Evolutionary conservation across 2,797 vertebrate genomes (phyloP).

Genomic region (Morelia viridis): DNA sequence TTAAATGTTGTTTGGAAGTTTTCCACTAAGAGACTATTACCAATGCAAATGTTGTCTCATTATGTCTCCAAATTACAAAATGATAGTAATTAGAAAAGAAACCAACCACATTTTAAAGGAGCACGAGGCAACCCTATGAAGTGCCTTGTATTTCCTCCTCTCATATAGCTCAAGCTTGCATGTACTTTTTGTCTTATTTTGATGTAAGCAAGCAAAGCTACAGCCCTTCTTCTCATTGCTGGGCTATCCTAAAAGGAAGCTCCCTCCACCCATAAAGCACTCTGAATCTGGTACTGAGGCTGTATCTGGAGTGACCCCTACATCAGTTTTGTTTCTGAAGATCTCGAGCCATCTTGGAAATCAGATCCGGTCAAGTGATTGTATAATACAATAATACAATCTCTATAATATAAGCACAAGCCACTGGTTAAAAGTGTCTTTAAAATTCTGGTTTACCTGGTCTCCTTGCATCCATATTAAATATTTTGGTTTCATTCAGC

Average conservation of each 20-base stretch:
- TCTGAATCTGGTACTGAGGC: background rate
- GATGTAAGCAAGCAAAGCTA: background rate
- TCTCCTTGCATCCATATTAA: too few relatives aligned
- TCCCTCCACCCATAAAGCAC: background rate
- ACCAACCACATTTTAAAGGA: background rate
- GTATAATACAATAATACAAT: too few relatives aligned
- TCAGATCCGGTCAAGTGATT: background rate
- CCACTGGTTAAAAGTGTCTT: background rate
- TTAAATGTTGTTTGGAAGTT: background rate
- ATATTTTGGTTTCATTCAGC: background rate
- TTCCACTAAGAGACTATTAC: background rate
- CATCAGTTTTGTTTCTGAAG: background rate
- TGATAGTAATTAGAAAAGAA: background rate
- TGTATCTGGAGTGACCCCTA: background rate
- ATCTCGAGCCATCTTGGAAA: background rate
- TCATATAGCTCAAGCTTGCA: background rate
- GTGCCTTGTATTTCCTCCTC: background rate
- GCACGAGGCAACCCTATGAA: background rate
- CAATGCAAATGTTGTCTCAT: background rate
- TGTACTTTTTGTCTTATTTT: background rate
- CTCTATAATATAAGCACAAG: background rate
- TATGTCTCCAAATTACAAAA: background rate
- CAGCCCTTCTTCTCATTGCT: background rate
- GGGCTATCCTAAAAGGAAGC: background rate
- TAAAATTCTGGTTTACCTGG: background rate